phyloP scores from a whole-genome alignment of 53 echinoderm and acorn worm species.

The Hippasteria phrygiana region DNA sequence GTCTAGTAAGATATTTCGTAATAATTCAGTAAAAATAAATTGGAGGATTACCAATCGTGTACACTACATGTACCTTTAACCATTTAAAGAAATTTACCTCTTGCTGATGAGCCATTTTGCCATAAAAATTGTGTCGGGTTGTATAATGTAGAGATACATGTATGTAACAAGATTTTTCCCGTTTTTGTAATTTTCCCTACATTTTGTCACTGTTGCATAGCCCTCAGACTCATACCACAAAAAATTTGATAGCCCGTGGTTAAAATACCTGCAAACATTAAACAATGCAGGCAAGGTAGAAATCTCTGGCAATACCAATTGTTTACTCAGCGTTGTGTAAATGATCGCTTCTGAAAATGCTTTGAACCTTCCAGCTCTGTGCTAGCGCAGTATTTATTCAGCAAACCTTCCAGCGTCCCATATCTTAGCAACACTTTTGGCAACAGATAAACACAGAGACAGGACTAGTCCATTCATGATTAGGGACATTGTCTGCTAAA shows the following conservation, averaged over 20 bases:
- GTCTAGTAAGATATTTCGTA: too few relatives aligned
- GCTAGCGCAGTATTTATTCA: constrained; percentile 20
- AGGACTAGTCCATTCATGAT: neutral
- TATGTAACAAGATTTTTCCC: too few relatives aligned
- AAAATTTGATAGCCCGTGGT: neutral
- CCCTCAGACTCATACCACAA: neutral
- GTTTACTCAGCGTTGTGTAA: constrained; percentile 13
- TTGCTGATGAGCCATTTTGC: too few relatives aligned
- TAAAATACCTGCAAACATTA: neutral
- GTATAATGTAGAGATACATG: too few relatives aligned
- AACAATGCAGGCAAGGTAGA: constrained; percentile 1
- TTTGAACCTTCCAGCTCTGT: neutral
- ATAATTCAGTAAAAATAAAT: too few relatives aligned
- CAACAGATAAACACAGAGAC: constrained; percentile 43
- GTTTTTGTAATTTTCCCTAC: too few relatives aligned
- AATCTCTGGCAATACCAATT: neutral
- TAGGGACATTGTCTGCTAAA: neutral
- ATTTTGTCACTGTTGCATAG: too few relatives aligned
- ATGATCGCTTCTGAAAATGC: neutral
- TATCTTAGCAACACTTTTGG: constrained; percentile 53
- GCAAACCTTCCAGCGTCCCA: constrained; percentile 19
- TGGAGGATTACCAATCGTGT: too few relatives aligned
- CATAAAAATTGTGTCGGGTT: too few relatives aligned
- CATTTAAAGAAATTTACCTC: too few relatives aligned
- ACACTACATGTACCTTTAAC: too few relatives aligned